Base-by-base conservation (phyloP, 1,140 invertebrate species). In the Batillaria attramentaria region DNA sequence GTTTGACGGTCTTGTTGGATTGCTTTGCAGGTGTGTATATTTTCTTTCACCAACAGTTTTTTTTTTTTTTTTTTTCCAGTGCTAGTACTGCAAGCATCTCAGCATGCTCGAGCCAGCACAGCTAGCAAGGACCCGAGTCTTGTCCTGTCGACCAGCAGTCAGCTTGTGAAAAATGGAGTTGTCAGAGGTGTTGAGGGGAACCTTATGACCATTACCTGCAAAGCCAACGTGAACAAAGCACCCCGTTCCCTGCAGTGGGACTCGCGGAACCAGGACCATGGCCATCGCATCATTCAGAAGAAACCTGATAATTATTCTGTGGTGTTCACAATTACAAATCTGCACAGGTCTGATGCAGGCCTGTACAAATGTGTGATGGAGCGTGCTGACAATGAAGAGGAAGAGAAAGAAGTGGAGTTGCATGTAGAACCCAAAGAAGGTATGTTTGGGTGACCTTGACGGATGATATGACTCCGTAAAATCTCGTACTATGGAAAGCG, bases 321-420 rank as follows among this genome's bases (percentile, higher is more conserved):
- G 33, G 18, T 28, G 57, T 50, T 77, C 33, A 68, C 42, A 20
- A 46, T 77, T 41, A 28, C 37, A 31, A 77, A 77, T 24, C 41
- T 77, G 41, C 37, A 77, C 42, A 62, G 75, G 6, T 77, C 75
- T 2, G 75, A 77, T 41, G 75, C 75, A 24, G 62, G 65, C n/a
- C 20, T 77, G n/a, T 77, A 77, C 24, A 77, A 43, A n/a, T 77
- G 75, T 28, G 75, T 77, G 37, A 68, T 77, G 75, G 41, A 41
- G 20, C 18, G 41, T 28, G 39, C 62, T 0, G 75, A 77, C 65
- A 70, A 37, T 24, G 46, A 62, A 62, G 46, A 33, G 8, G 31
- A 37, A 28, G 68, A 72, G 16, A 78, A 78, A 72, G 16, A 39
- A 54, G 31, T 72, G 35, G 35, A 35, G 16, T 37, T 78, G 24